Conservation (phyloP, 2,797 vertebrate genomes). For the Pseudochaenichthys georgianus region DNA sequence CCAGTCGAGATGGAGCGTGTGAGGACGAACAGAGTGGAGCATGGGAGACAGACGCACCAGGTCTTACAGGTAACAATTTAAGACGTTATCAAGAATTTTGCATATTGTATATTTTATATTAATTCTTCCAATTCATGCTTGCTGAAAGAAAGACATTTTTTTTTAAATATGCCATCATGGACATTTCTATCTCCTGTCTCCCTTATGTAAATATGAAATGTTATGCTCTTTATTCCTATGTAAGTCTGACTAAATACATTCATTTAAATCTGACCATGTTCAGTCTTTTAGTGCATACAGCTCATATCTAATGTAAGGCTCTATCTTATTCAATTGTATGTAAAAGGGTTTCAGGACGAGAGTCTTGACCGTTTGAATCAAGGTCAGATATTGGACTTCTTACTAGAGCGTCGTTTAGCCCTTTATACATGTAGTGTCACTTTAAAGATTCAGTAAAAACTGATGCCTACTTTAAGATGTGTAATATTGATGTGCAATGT, state of each 20-base stretch:
- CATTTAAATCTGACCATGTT: not conserved
- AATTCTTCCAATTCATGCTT: not conserved
- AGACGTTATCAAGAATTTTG: not conserved
- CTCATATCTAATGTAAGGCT: not conserved
- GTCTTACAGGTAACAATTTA: conserved; percentile 82
- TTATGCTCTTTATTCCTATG: not conserved
- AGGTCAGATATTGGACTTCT: not conserved
- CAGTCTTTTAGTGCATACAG: conserved; percentile 7
- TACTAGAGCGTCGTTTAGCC: too few species aligned
- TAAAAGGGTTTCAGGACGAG: not conserved
- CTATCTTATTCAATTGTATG: not conserved
- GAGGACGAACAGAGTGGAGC: conserved; percentile 74
- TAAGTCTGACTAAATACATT: not conserved
- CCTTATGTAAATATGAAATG: not conserved
- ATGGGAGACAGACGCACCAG: conserved; percentile 83
- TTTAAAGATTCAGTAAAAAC: not conserved
- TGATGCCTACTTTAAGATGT: not conserved
- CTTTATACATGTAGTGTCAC: not conserved
- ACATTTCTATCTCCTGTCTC: not conserved
- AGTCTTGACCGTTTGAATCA: not conserved
- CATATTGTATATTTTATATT: too few species aligned
- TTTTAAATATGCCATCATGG: not conserved
- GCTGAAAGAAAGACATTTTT: too few species aligned
- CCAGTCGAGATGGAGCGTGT: conserved; percentile 85
- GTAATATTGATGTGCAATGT: not conserved